These are phyloP conservation scores for Florisuga fusca DNA, from an alignment of 2,797 vertebrate species.

Conservation along the genomic window DNA sequence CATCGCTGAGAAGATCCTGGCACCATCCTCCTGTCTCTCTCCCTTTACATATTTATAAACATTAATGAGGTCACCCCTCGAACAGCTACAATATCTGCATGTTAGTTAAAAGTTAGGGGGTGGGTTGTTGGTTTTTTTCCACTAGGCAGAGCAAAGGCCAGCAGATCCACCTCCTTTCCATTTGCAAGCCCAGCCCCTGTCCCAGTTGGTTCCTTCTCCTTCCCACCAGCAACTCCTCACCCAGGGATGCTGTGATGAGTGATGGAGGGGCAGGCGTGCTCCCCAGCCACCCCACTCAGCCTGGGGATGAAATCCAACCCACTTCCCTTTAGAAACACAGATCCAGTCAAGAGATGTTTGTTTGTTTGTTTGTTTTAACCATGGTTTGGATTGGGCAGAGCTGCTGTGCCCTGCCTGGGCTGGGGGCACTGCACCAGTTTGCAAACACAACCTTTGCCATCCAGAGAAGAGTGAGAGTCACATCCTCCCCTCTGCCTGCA, in stretches of 20 bases:
- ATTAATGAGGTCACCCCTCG: too few relatives aligned
- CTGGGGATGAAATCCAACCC: background rate
- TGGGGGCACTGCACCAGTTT: background rate
- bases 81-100: too few relatives aligned
- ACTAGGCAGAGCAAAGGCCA: background rate
- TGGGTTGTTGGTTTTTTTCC: fast-evolving
- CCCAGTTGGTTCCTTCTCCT: background rate
- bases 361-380: background rate
- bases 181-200: background rate
- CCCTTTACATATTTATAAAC: too few relatives aligned
- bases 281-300: background rate
- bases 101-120: background rate
- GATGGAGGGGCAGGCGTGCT: fast-evolving
- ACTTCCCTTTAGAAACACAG: background rate
- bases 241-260: fast-evolving
- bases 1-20: too few relatives aligned
- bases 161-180: background rate
- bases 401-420: background rate
- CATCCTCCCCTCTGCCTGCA: fast-evolving
- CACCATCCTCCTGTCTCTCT: too few relatives aligned
- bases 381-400: background rate
- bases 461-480: fast-evolving
- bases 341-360: background rate
- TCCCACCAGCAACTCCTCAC: background rate
- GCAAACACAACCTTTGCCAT: background rate